phyloP scores from a whole-genome alignment of 2,113 vertebrate genomes.

The Hippoglossus stenolepis region DNA sequence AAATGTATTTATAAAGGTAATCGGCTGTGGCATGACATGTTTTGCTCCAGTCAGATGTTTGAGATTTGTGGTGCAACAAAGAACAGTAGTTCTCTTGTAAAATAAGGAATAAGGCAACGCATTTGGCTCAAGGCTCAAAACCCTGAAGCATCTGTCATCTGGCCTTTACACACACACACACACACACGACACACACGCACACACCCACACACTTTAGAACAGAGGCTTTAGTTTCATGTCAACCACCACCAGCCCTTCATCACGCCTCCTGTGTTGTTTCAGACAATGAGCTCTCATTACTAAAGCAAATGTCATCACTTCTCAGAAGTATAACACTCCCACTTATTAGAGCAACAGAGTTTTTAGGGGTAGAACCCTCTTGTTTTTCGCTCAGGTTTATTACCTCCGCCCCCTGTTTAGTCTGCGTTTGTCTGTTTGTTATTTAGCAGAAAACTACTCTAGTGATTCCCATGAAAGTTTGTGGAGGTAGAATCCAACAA shows the following conservation, averaged over 20 bases:
- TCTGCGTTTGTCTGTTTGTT: background rate
- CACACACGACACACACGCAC: too few relatives aligned
- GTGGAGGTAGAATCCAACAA: too few relatives aligned
- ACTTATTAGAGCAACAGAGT: background rate
- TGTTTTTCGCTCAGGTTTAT: background rate
- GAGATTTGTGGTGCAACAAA: slow-evolving; percentile 23
- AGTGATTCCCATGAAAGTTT: too few relatives aligned
- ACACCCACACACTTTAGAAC: slow-evolving; percentile 21
- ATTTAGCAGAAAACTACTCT: too few relatives aligned
- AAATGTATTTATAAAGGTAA: background rate
- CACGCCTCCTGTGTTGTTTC: background rate
- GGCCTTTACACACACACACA: background rate
- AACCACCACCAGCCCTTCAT: background rate
- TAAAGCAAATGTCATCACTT: background rate
- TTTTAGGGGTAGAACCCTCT: background rate
- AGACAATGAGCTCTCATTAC: background rate
- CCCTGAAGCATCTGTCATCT: slow-evolving; percentile 29
- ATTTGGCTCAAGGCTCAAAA: slow-evolving; percentile 5
- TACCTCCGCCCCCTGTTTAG: too few relatives aligned
- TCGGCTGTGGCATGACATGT: slow-evolving; percentile 18
- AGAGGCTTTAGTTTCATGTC: slow-evolving; percentile 10
- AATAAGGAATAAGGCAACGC: slow-evolving; percentile 18
- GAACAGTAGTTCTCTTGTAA: slow-evolving; percentile 11
- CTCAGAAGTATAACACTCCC: background rate
- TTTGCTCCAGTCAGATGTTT: background rate